phyloP scores from a whole-genome alignment of 2,888 invertebrate species.

The Thera britannica region DNA sequence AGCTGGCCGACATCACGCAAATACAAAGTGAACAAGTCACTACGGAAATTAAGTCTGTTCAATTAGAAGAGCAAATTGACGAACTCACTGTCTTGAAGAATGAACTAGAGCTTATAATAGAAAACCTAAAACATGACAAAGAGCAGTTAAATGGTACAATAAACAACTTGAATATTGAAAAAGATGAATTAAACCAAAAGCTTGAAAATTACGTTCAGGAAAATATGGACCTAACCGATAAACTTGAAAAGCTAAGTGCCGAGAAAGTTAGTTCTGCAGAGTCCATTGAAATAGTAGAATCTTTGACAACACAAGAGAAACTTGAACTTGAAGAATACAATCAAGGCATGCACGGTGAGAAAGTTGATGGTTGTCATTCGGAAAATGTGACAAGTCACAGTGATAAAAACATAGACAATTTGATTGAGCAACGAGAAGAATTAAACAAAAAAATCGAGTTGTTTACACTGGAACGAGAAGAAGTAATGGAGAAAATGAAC shows the following conservation, averaged over 20 bases:
- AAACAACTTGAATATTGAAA: slow-evolving; percentile 85
- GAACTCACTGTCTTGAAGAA: slow-evolving; percentile 79
- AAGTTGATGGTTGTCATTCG: slow-evolving; percentile 50
- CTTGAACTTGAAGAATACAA: slow-evolving; percentile 88
- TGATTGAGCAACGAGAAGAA: slow-evolving; percentile 87
- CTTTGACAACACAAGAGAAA: slow-evolving; percentile 88
- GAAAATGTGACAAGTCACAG: slow-evolving; percentile 61
- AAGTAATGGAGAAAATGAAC: slow-evolving; percentile 89
- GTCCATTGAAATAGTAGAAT: slow-evolving; percentile 90
- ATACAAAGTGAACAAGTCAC: slow-evolving; percentile 89
- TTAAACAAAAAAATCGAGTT: slow-evolving; percentile 88
- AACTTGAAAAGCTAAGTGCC: slow-evolving; percentile 88
- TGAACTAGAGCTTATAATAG: slow-evolving; percentile 77
- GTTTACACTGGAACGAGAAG: slow-evolving; percentile 88
- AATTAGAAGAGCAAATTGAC: slow-evolving; percentile 91
- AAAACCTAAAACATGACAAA: slow-evolving; percentile 80
- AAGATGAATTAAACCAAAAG: slow-evolving; percentile 85
- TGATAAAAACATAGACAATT: slow-evolving; percentile 82
- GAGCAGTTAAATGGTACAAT: slow-evolving; percentile 82
- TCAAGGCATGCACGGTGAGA: slow-evolving; percentile 73
- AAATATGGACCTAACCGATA: slow-evolving; percentile 90
- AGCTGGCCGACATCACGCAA: slow-evolving; percentile 85
- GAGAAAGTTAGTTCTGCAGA: slow-evolving; percentile 90
- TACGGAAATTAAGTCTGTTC: slow-evolving; percentile 91
- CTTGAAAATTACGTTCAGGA: slow-evolving; percentile 88